Conservation (phyloP, 1,140 invertebrate genomes). For the Ceratina australensis region DNA sequence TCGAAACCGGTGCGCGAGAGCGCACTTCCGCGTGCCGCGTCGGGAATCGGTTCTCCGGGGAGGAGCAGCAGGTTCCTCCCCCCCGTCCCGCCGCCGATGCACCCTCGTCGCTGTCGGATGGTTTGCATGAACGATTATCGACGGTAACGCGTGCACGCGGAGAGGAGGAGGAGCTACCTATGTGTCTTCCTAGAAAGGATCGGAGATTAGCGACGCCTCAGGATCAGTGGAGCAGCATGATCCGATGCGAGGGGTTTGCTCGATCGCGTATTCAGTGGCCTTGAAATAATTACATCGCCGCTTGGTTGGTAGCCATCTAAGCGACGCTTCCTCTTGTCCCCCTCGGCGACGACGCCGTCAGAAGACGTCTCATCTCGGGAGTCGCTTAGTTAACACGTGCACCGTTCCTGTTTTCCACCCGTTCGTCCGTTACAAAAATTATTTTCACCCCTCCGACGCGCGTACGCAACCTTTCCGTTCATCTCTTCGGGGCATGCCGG, state of each 20-base stretch:
- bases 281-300: slow-evolving; percentile 73
- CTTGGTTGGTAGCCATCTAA: slow-evolving; percentile 44
- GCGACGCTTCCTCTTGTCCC: slow-evolving; percentile 56
- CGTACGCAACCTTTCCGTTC: no score
- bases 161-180: slow-evolving; percentile 50
- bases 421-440: no score
- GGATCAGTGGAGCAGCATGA: slow-evolving; percentile 73
- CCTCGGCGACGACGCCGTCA: slow-evolving; percentile 54
- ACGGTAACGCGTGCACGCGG: slow-evolving; percentile 42
- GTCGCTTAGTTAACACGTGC: no score
- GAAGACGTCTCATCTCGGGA: slow-evolving; percentile 38
- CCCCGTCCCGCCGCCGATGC: slow-evolving; percentile 23
- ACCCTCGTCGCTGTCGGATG: slow-evolving; percentile 16
- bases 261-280: slow-evolving; percentile 74
- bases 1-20: slow-evolving; percentile 35
- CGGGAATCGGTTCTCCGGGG: not conserved
- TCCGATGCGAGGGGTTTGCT: slow-evolving; percentile 73
- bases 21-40: slow-evolving; percentile 50
- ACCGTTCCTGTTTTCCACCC: no score
- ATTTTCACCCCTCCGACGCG: no score
- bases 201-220: slow-evolving; percentile 72
- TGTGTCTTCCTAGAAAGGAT: slow-evolving; percentile 64
- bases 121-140: slow-evolving; percentile 63
- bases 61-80: not conserved
- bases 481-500: no score